Conservation (phyloP, 1,140 invertebrate species). For the Drosophila busckii region DNA sequence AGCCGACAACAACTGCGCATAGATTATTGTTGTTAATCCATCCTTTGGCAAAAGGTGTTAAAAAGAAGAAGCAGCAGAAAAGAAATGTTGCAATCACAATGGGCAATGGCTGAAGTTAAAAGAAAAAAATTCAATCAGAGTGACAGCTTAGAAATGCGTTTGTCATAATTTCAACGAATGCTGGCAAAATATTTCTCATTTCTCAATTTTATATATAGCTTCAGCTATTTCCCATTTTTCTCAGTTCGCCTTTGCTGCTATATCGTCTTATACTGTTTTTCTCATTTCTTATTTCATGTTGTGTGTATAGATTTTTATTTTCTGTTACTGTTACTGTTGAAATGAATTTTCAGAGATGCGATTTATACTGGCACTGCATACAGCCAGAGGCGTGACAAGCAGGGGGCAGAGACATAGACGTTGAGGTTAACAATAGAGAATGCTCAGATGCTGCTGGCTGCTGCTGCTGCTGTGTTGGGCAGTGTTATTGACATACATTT, state of each 20-base stretch:
- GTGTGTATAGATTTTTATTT: slow-evolving; percentile 6
- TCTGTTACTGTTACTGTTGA: slow-evolving; percentile 35
- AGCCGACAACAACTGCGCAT: slow-evolving; percentile 22
- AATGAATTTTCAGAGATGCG: slow-evolving; percentile 66
- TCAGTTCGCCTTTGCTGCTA: too few relatives aligned
- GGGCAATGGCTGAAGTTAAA: slow-evolving; percentile 9
- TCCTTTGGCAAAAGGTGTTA: slow-evolving; percentile 45
- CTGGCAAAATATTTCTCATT: slow-evolving; percentile 69
- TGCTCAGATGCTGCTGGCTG: slow-evolving; percentile 30
- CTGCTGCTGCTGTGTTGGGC: slow-evolving; percentile 33
- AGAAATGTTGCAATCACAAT: slow-evolving; percentile 48
- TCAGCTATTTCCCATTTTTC: too few relatives aligned
- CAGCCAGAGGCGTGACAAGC: slow-evolving; percentile 19
- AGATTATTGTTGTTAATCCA: slow-evolving; percentile 1
- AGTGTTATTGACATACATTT: slow-evolving; percentile 66
- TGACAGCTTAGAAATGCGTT: slow-evolving; percentile 73
- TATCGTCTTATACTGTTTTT: slow-evolving; percentile 27
- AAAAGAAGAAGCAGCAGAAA: too few relatives aligned
- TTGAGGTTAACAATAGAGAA: not conserved
- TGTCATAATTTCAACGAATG: slow-evolving; percentile 73
- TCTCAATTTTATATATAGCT: slow-evolving; percentile 41
- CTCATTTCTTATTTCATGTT: slow-evolving; percentile 14
- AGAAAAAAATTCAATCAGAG: slow-evolving; percentile 69
- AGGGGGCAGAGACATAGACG: not conserved
- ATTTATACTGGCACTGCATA: slow-evolving; percentile 40